These are phyloP conservation scores for Aphidius colemani DNA, from an alignment of 2,888 invertebrate genomes.

Conservation along the genomic window DNA sequence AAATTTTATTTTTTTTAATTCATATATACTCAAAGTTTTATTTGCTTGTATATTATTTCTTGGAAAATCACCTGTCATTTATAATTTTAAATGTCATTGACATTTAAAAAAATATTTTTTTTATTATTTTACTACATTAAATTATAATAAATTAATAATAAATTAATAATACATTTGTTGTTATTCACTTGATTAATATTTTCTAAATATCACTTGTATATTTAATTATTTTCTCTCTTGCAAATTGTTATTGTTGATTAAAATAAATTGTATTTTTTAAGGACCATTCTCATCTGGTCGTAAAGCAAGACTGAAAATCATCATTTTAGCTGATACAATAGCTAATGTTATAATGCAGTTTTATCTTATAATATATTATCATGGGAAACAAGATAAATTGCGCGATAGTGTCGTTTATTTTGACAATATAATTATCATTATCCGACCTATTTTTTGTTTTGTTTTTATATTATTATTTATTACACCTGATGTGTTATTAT, in stretches of 20 bases:
- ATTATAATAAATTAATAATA: no score
- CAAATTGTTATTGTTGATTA: no score
- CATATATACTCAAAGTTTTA: no score
- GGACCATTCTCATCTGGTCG: constrained; percentile 56
- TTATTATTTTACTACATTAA: no score
- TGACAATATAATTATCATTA: constrained; percentile 50
- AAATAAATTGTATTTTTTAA: constrained; percentile 35
- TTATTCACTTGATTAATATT: no score
- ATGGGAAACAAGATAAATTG: constrained; percentile 62
- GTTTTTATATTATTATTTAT: background rate
- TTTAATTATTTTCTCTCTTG: no score
- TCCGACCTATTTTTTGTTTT: constrained; percentile 38
- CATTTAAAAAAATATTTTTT: no score
- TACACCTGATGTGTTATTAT: background rate
- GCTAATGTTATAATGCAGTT: constrained; percentile 61
- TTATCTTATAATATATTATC: constrained; percentile 59
- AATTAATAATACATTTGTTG: no score
- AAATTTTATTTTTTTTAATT: no score
- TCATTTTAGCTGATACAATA: constrained; percentile 61
- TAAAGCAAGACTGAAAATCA: constrained; percentile 58
- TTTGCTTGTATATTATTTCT: no score
- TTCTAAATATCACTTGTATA: no score
- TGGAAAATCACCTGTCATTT: constrained; percentile 4
- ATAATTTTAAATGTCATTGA: no score
- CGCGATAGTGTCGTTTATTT: constrained; percentile 61